Conservation (phyloP, 2,113 vertebrate species). For the Acinonyx jubatus region DNA sequence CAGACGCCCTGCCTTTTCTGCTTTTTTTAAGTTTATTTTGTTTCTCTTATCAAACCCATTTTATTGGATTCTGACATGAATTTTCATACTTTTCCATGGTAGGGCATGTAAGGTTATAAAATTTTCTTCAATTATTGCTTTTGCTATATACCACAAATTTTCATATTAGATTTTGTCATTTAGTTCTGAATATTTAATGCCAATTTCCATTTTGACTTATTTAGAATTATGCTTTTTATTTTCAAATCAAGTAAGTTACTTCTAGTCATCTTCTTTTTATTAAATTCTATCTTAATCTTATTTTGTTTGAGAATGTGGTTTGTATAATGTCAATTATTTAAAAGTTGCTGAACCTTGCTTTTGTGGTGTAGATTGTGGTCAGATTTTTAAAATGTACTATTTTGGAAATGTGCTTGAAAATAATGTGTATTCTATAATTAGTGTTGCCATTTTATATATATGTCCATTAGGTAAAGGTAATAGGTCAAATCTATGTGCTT, state of each 20-base stretch:
- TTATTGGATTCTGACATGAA: neutral
- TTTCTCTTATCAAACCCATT: neutral
- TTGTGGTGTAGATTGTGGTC: neutral
- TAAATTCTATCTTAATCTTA: conserved; percentile 1
- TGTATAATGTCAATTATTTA: neutral
- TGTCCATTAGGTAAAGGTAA: neutral
- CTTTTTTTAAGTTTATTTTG: neutral
- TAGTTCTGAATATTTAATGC: neutral
- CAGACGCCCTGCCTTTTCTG: neutral
- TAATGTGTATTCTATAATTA: neutral
- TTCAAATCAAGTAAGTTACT: neutral
- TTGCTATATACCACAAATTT: neutral
- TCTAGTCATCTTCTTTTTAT: neutral
- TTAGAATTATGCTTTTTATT: neutral
- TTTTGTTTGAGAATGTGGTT: neutral
- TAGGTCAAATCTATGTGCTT: neutral
- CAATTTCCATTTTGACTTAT: neutral
- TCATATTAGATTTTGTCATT: neutral
- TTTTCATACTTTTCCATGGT: neutral
- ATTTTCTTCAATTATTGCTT: neutral
- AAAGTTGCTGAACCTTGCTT: neutral
- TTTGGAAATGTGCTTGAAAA: conserved; percentile 38
- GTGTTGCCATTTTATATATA: neutral
- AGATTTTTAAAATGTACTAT: neutral
- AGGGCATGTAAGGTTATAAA: neutral